Evolutionary conservation across 2,797 vertebrate species (phyloP), one percentile per base, ranked within the genome.

Genomic region (Lacerta bilineata): DNA sequence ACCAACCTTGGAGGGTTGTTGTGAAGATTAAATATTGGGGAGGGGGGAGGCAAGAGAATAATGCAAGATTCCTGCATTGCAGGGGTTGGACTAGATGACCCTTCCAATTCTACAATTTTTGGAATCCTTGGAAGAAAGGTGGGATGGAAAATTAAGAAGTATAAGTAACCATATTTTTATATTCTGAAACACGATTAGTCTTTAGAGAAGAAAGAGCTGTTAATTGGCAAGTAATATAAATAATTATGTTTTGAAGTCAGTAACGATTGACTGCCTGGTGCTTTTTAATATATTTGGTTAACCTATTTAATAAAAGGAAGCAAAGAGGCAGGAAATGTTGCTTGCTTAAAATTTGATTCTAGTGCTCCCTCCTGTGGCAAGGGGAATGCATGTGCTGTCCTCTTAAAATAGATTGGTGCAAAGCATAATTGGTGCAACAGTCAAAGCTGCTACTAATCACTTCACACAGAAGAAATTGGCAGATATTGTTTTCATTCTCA

Each of bases 311-410:
- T 18, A 43, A 83, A 80, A 59, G 0, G 66, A 13, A 87, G 9
- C 2, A 43, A 77, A 4, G 66, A 3, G 5, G 5, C 27, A 72
- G 84, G 39, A 10, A 50, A 39, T 87, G 10, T 10, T 10, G 7
- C 46, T 74, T 87, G 39, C 39, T 80, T 80, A 87, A 87, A 90
- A 89, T 77, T 55, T 91, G 89, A 80, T 95, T 92, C 83, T 89
- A 91, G 88, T 92, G 83, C 91, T n/a, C 94, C 93, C 92, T 94
- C 94, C 46, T 91, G 92, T 95, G 94, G 93, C 72, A 74, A 2
- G 43, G 86, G 50, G 79, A 33, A 72, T 88, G 50, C 15, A 29
- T 84, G 68, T 66, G 79, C 5, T 3, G 59, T 2, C 18, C 18
- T 61, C 79, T 83, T 69, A n/a, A 68, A 20, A 2, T 20, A 66